Base-by-base conservation (phyloP, 1,140 invertebrate species). In the Lordiphosa mommai region DNA sequence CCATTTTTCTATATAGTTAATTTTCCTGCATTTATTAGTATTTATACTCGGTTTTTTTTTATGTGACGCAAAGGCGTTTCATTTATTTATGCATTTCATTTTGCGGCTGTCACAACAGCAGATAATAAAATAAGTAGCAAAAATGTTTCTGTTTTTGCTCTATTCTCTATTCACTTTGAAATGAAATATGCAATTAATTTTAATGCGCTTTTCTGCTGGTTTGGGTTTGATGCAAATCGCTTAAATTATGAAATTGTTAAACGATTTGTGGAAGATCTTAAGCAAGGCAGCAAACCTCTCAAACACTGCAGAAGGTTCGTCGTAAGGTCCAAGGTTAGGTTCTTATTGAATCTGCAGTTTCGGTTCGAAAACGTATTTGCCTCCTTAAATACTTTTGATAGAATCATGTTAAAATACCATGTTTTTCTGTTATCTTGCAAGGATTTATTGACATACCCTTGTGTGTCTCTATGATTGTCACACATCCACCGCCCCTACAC, bases 111-210 rank as follows among this genome's bases (percentile, higher is more conserved):
- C 67, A 84, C 49, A 64, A 76, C 63, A 65, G 30, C 27, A 65
- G 72, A 72, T 84, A 71, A 64, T 59, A 47, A 58, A 65, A 61
- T 34, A 34, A 56, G 46, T 33, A 57, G 32, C 23, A 38, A 57
- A 43, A 40, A 17, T 36, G 30, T 59, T 60, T 27, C 41, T 69
- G 23, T 27, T 67, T 40, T 5, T 43, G 16, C 30, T 12, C 23
- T 60, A 38, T 47, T 44, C 46, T 17, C 8, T 47, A 30, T 37
- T 36, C 13, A 13, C 44, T 32, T 49, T 46, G 40, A 30, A 70
- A 61, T 37, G 33, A 69, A 71, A 76, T 64, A 57, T 58, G 57
- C 71, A 76, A 82, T 76, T 77, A 59, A 59, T 72, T 64, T 64
- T 61, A 64, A 77, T 72, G 63, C 49, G 59, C 32, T 61, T 76